Evolutionary conservation across 2,797 vertebrate genomes (phyloP).

Genomic region (Halcyon badia): DNA sequence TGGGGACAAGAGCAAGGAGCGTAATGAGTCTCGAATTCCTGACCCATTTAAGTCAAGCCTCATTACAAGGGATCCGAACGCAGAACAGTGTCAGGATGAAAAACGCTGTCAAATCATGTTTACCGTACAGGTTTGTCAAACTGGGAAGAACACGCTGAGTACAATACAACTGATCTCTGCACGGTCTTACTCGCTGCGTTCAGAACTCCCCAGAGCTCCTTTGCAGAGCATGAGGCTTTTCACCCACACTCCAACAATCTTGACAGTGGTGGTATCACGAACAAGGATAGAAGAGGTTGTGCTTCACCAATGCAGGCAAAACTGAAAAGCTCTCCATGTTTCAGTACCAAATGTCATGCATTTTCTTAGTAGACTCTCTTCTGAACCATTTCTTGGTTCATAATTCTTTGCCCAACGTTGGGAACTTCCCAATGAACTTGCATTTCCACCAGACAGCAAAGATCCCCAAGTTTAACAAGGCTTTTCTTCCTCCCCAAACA

Average conservation of each 20-base stretch:
- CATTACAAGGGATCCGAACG: neutral
- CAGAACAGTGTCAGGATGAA: neutral
- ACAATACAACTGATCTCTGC: neutral
- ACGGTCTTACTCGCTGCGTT: neutral
- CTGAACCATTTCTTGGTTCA: neutral
- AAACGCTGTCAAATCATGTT: slow-evolving; percentile 46
- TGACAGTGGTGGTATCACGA: neutral
- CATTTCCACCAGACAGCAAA: neutral
- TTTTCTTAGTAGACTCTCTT: neutral
- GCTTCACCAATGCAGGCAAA: neutral
- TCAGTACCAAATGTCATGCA: neutral
- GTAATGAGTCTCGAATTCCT: slow-evolving; percentile 38
- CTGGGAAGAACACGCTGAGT: neutral
- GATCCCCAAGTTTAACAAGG: neutral
- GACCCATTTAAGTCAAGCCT: slow-evolving; percentile 63
- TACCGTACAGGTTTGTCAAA: neutral
- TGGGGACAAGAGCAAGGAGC: neutral
- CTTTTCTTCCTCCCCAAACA: neutral
- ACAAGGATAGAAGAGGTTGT: neutral
- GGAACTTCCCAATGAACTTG: neutral
- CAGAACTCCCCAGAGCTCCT: neutral
- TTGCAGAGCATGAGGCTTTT: neutral
- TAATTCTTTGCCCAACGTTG: neutral
- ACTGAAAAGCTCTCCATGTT: neutral
- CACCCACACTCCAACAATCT: neutral